Base-by-base conservation (phyloP, 2,113 vertebrate genomes). In the Gadus macrocephalus region DNA sequence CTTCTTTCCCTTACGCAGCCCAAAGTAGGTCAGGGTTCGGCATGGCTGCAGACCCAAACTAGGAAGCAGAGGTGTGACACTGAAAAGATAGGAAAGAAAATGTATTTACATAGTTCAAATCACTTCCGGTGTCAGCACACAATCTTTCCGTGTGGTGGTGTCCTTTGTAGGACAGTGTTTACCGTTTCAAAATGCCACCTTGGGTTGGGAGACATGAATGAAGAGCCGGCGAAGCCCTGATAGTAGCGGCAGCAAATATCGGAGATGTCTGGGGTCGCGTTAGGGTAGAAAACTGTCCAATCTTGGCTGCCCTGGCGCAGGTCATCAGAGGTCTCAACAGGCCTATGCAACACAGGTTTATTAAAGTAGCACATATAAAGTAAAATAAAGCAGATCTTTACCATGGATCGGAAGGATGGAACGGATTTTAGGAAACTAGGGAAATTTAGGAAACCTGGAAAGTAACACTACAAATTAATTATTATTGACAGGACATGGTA, bases 1-100 rank as follows among this genome's bases (percentile, higher is more conserved):
- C 70, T 93, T 93, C 81, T 99, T 98, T 2, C 94, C 96, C 0
- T 90, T 95, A 72, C 83, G 88, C 9, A 93, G 0, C 69, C 97
- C 93, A 49, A 2, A 90, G 70, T 96, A 95, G 0, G 93, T 98
- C 49, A 97, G 70, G 0, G 62, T 88, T 86, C 96, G 92, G 11
- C 4, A 86, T 1, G 93, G 93, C 66, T 92, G 93, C 8, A 81
- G 89, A 25, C 91, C 85, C 65, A 94, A 7, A 55, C 68, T 81
- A 25, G 94, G 93, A 61, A 93, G 74, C 1, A 95, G 85, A 8
- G 90, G 70, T 0, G 76, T 81, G 56, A 94, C 83, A 12, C 96
- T 98, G 76, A 38, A 14, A 58, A 16, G 55, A 58, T 14, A n/a
- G n/a, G 55, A 17, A 58, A 58, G 3, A 58, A 58, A 58, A n/a